These are phyloP conservation scores for Synergus gifuensis DNA, from an alignment of 2,888 invertebrate species.

Conservation along the genomic window DNA sequence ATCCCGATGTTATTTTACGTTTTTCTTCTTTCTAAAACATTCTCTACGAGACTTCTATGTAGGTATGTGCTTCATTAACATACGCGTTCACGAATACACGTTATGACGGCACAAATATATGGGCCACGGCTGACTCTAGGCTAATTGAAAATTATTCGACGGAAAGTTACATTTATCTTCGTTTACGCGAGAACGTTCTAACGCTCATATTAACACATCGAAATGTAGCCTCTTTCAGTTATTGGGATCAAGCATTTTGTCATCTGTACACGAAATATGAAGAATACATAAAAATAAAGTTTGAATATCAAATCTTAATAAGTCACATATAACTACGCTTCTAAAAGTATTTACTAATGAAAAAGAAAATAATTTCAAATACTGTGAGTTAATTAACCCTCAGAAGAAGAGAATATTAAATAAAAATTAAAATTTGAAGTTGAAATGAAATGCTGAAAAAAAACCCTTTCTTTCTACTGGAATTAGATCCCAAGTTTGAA, in stretches of 20 bases:
- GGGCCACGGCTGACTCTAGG: conserved; percentile 51
- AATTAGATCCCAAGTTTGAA: neutral
- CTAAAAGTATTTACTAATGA: no score
- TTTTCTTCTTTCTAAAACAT: neutral
- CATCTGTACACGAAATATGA: neutral
- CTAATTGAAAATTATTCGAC: conserved; percentile 68
- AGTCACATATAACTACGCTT: no score
- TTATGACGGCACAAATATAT: neutral
- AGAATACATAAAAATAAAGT: neutral
- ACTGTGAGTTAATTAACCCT: no score
- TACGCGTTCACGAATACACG: neutral
- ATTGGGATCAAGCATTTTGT: neutral
- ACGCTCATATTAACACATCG: conserved; percentile 37
- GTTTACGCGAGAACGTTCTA: conserved; percentile 53
- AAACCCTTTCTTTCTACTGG: neutral
- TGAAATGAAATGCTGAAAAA: neutral
- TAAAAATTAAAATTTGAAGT: neutral
- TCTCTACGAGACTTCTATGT: neutral
- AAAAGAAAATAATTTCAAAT: no score
- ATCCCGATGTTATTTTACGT: neutral
- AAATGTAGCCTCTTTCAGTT: conserved; percentile 33
- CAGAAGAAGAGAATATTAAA: neutral
- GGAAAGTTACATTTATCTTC: conserved; percentile 63
- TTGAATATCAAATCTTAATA: no score
- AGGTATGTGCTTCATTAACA: neutral